Evolutionary conservation across 2,113 vertebrate genomes (phyloP).

Genomic region (Odocoileus virginianus): DNA sequence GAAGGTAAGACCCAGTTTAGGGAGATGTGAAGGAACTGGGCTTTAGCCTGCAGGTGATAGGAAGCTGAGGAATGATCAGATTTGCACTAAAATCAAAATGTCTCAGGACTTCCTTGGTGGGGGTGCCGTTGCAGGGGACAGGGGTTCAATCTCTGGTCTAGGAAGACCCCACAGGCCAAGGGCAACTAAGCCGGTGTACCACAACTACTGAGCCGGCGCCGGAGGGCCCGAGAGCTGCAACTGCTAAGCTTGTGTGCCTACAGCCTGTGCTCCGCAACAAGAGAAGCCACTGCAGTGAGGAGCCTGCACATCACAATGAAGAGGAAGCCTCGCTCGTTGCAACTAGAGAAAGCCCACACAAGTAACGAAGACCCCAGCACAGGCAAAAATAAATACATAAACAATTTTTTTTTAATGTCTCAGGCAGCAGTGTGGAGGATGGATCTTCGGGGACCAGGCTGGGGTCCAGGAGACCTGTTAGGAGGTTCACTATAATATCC

Average conservation of each 20-base stretch:
- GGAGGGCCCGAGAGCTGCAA: neutral
- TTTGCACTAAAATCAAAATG: neutral
- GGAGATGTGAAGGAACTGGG: neutral
- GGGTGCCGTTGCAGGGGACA: neutral
- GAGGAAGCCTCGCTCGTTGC: neutral
- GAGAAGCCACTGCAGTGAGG: neutral
- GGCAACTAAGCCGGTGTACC: fast-evolving
- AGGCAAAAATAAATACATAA: neutral
- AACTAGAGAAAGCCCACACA: neutral
- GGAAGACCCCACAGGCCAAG: neutral
- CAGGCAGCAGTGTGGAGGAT: neutral
- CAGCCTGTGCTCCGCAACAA: neutral
- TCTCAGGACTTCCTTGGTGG: neutral
- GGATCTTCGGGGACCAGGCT: neutral
- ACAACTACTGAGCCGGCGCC: neutral
- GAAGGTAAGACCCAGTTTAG: neutral
- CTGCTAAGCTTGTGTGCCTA: neutral
- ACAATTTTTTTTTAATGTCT: neutral
- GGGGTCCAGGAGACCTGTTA: neutral
- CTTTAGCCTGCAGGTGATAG: neutral
- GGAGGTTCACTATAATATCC: neutral
- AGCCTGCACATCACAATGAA: neutral
- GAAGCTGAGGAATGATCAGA: neutral
- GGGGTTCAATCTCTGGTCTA: neutral
- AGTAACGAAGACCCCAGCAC: neutral